phyloP scores from a whole-genome alignment of 2,888 invertebrate genomes.

The Tinea semifulvella region DNA sequence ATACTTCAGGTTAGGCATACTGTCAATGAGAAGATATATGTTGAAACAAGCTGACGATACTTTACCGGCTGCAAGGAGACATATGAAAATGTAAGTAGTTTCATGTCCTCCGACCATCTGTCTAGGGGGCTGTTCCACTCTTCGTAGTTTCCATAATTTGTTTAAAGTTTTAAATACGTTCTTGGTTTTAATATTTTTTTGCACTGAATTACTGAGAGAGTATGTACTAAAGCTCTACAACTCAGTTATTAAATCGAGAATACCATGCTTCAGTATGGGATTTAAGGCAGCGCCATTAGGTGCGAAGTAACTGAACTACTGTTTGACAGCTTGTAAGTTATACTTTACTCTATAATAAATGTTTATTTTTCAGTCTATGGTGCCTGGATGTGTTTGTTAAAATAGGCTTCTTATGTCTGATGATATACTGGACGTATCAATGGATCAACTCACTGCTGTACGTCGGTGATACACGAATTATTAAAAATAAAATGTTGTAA shows the following conservation, averaged over 20 bases:
- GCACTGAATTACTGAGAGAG: not conserved
- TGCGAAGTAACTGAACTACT: too few species aligned
- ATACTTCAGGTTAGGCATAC: constrained; percentile 78
- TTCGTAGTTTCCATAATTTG: too few species aligned
- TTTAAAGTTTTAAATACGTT: too few species aligned
- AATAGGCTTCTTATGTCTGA: not conserved
- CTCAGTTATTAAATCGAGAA: not conserved
- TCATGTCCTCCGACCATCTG: too few species aligned
- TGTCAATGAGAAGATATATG: constrained; percentile 65
- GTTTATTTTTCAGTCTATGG: constrained; percentile 12
- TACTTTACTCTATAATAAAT: too few species aligned
- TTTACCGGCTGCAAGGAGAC: constrained; percentile 15
- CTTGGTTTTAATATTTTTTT: not conserved
- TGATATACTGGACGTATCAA: constrained; percentile 5
- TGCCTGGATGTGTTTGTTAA: constrained; percentile 9
- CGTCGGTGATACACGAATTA: too few species aligned
- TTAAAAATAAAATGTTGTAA: too few species aligned
- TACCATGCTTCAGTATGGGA: not conserved
- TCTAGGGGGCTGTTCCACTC: too few species aligned
- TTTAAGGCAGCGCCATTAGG: not conserved
- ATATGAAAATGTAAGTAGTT: constrained; percentile 15
- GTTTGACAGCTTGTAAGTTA: too few species aligned
- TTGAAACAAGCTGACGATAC: constrained; percentile 17
- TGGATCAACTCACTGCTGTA: too few species aligned
- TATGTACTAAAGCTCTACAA: not conserved